Evolutionary conservation across 2,797 vertebrate species (phyloP).

Genomic region (Sphenopsis melanotis): DNA sequence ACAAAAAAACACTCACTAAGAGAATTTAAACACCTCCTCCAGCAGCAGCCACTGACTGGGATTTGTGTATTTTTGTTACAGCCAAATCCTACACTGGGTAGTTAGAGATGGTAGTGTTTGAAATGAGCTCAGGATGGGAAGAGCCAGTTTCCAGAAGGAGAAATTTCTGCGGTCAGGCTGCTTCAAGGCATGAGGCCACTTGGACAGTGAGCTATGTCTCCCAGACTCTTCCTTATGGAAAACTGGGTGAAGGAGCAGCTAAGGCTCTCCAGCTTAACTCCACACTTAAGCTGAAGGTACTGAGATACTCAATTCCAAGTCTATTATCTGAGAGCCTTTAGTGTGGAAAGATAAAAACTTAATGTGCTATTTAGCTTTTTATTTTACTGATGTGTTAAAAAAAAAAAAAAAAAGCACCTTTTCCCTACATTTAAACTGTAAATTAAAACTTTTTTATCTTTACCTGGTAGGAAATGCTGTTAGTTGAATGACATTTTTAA

Average conservation of each 20-base stretch:
- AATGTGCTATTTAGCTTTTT: not conserved
- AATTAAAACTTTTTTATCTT: not conserved
- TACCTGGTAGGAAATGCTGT: not conserved
- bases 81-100: not conserved
- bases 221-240: not conserved
- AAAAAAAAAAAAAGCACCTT: not conserved
- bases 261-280: not conserved
- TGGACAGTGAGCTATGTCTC: not conserved
- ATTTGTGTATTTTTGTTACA: not conserved
- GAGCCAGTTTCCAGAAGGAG: not conserved
- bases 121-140: not conserved
- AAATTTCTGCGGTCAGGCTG: not conserved
- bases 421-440: not conserved
- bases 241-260: not conserved
- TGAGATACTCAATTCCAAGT: not conserved
- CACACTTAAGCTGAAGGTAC: not conserved
- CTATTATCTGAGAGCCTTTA: not conserved
- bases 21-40: not conserved
- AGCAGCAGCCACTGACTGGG: not conserved
- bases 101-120: not conserved
- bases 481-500: not conserved
- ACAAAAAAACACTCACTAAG: not conserved
- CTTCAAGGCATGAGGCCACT: not conserved
- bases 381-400: not conserved
- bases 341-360: not conserved